phyloP scores from a whole-genome alignment of 2,797 vertebrate species.

The Rhabdophis nuchalis region DNA sequence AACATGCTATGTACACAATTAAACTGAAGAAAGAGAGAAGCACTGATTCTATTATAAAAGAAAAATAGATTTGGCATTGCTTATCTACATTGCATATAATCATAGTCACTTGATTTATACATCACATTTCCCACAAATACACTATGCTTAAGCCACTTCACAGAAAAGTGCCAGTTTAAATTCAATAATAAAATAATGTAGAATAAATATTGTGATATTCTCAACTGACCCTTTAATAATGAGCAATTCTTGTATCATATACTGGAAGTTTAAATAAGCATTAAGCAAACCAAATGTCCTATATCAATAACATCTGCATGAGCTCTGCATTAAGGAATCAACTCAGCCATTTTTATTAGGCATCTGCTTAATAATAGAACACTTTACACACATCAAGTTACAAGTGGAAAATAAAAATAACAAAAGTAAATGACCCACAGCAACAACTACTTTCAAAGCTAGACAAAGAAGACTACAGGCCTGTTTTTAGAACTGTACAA shows the following conservation, averaged over 20 bases:
- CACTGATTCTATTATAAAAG: not conserved
- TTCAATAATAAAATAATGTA: not conserved
- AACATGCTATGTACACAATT: conserved; percentile 2
- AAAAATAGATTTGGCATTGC: not conserved
- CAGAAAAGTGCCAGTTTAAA: conserved; percentile 8
- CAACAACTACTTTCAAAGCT: not conserved
- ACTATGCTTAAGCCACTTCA: not conserved
- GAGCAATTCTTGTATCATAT: not conserved
- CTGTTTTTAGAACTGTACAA: not conserved
- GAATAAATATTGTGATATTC: not conserved
- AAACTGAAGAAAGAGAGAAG: not conserved
- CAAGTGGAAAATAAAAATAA: not conserved
- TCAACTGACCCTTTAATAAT: not conserved
- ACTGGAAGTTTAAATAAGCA: not conserved
- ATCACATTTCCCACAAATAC: conserved; percentile 1
- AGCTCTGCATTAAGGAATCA: not conserved
- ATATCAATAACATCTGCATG: not conserved
- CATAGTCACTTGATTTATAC: conserved; percentile 9
- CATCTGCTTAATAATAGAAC: not conserved
- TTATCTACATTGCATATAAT: not conserved
- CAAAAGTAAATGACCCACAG: not conserved
- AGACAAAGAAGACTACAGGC: not conserved
- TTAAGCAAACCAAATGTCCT: not conserved
- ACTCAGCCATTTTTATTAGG: not conserved
- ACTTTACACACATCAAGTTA: not conserved